A percentile compares a stretch with the other conserved stretches of the same genome.
These are phyloP conservation scores for Blera fallax DNA, from an alignment of 2,888 invertebrate genomes.

Conservation along the genomic window DNA sequence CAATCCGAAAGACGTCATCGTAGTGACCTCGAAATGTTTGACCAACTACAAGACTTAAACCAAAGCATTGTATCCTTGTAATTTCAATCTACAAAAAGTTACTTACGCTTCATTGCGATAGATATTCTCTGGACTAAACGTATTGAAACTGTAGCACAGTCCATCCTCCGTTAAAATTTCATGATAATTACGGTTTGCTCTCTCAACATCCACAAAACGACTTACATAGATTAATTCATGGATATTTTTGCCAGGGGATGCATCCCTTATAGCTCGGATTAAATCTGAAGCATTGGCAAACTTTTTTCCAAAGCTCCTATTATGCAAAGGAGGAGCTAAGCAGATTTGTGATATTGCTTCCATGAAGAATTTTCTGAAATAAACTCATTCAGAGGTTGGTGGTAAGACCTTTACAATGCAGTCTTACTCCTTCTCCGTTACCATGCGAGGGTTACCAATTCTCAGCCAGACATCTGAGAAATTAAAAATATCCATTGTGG, in stretches of 20 bases:
- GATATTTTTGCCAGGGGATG: too few relatives aligned
- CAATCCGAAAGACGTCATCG: too few relatives aligned
- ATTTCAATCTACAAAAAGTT: neutral
- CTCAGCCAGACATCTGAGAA: constrained; percentile 83
- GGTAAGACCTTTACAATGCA: neutral
- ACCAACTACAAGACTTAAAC: constrained; percentile 59
- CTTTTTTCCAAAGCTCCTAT: neutral
- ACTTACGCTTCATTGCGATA: constrained; percentile 78
- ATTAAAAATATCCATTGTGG: constrained; percentile 85
- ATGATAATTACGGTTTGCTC: neutral
- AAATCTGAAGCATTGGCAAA: neutral
- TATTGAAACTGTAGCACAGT: neutral
- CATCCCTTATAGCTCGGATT: neutral
- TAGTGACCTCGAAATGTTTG: constrained; percentile 40
- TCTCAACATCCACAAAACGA: too few relatives aligned
- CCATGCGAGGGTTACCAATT: too few relatives aligned
- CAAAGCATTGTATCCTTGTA: neutral
- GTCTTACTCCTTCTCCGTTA: constrained; percentile 76
- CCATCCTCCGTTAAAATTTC: neutral
- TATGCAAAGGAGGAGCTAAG: neutral
- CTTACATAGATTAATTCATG: too few relatives aligned
- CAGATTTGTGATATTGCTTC: neutral
- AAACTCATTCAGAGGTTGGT: neutral
- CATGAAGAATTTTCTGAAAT: neutral
- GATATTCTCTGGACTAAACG: neutral